Evolutionary conservation across 2,888 invertebrate genomes (phyloP).

Genomic region (Lamellibrachia satsuma): DNA sequence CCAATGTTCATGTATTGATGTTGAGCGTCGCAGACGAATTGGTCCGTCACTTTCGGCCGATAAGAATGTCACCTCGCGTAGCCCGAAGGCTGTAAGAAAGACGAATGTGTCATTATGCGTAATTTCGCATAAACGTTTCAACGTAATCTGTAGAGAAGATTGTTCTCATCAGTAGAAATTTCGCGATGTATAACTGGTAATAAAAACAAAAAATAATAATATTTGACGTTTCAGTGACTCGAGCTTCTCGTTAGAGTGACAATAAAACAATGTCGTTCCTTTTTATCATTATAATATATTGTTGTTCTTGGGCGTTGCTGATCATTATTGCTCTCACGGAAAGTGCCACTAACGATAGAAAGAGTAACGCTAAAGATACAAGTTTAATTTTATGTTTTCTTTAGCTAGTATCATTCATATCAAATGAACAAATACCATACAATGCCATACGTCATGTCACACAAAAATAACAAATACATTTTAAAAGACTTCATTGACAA

Average conservation of each 20-base stretch:
- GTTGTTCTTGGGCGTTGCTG: no score
- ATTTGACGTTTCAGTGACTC: neutral
- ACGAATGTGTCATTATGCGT: neutral
- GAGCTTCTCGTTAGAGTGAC: neutral
- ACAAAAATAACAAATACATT: no score
- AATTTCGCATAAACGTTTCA: neutral
- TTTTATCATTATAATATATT: neutral
- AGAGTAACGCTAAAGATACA: no score
- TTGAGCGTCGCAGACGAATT: neutral
- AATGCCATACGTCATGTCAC: no score
- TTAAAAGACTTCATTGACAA: no score
- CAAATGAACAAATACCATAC: no score
- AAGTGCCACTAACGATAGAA: no score
- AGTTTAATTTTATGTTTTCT: no score
- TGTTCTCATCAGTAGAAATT: neutral
- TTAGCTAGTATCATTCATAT: no score
- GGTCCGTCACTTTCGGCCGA: neutral
- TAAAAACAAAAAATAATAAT: neutral
- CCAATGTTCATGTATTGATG: neutral
- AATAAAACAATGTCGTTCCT: neutral
- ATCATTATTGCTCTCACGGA: no score
- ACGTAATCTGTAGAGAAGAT: neutral
- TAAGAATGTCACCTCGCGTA: neutral
- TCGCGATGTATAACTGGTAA: neutral
- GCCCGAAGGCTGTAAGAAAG: neutral